Evolutionary conservation across 2,888 invertebrate genomes (phyloP).

Genomic region (Apeira syringaria): DNA sequence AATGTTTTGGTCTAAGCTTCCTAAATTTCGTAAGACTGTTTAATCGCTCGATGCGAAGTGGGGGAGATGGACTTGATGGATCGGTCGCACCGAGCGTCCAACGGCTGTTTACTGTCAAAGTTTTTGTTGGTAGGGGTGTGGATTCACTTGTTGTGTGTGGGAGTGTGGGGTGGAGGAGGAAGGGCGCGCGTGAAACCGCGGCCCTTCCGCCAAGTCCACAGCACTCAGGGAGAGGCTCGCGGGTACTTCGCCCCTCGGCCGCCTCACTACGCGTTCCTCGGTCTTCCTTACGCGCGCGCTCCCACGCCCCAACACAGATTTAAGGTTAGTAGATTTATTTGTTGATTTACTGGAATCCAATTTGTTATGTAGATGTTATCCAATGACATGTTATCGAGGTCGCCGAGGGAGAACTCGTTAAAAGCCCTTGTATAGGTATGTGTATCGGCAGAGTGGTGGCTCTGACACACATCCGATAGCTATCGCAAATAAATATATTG

Average conservation of each 20-base stretch:
- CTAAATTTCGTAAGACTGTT: background rate
- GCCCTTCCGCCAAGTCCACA: constrained; percentile 54
- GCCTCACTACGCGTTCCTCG: constrained; percentile 67
- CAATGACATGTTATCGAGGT: constrained; percentile 17
- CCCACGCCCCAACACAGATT: constrained; percentile 54
- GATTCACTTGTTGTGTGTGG: constrained; percentile 7
- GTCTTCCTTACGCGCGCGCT: constrained; percentile 67
- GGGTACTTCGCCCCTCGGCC: constrained; percentile 57
- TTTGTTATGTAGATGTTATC: constrained; percentile 44
- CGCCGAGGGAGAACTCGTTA: constrained; percentile 5
- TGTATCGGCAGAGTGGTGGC: background rate
- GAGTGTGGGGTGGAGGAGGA: constrained; percentile 1
- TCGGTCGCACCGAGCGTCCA: constrained; percentile 38
- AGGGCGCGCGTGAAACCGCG: constrained; percentile 29
- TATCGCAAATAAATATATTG: background rate
- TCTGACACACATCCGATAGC: background rate
- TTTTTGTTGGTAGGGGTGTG: constrained; percentile 11
- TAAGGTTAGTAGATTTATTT: constrained; percentile 64
- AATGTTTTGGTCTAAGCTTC: constrained; percentile 11
- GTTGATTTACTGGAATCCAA: constrained; percentile 45
- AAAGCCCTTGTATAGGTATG: background rate
- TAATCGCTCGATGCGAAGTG: constrained; percentile 3
- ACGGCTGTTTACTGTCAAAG: constrained; percentile 31
- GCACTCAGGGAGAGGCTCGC: constrained; percentile 60
- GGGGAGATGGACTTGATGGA: constrained; percentile 11